Percentiles rank a stretch among this genome's conserved stretches.
Evolutionary conservation across 35 echinoderm and acorn worm genomes (phyloP).

Genomic region (Apostichopus parvimensis): DNA sequence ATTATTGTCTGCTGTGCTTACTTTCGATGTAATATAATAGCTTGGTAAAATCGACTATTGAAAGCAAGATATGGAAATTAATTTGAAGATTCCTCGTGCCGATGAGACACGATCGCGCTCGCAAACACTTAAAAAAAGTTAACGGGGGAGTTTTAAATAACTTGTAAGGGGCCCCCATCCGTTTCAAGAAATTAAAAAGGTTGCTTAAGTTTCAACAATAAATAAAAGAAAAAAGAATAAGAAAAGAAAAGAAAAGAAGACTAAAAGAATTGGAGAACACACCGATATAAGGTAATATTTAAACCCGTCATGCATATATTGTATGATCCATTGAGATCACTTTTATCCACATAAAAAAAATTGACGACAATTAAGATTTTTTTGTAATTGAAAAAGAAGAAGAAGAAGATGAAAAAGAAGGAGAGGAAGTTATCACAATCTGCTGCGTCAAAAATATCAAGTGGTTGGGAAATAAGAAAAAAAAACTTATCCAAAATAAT

Average conservation of each 20-base stretch:
- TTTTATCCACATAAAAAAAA: not conserved
- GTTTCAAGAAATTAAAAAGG: slow-evolving; percentile 12
- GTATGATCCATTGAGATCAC: slow-evolving; percentile 1
- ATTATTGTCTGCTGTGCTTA: slow-evolving; percentile 32
- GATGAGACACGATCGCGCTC: slow-evolving; percentile 7
- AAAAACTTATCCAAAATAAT: not conserved
- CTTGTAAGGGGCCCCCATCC: slow-evolving; percentile 16
- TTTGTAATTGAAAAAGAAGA: too few relatives aligned
- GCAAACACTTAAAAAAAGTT: slow-evolving; percentile 39
- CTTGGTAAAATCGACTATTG: slow-evolving; percentile 42
- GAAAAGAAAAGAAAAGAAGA: not conserved
- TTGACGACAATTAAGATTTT: not conserved
- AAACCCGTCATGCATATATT: slow-evolving; percentile 4
- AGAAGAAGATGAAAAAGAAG: not conserved
- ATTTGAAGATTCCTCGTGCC: slow-evolving; percentile 20
- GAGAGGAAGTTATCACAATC: not conserved
- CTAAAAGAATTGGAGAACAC: not conserved
- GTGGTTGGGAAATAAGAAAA: not conserved
- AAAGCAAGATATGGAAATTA: slow-evolving; percentile 45
- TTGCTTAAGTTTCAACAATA: not conserved
- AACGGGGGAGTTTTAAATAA: slow-evolving; percentile 34
- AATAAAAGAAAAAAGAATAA: slow-evolving; percentile 12
- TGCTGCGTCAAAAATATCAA: not conserved
- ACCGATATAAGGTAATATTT: not conserved
- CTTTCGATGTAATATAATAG: slow-evolving; percentile 47